Conservation (phyloP, 2,797 vertebrate species). For the Lutra lutra region DNA sequence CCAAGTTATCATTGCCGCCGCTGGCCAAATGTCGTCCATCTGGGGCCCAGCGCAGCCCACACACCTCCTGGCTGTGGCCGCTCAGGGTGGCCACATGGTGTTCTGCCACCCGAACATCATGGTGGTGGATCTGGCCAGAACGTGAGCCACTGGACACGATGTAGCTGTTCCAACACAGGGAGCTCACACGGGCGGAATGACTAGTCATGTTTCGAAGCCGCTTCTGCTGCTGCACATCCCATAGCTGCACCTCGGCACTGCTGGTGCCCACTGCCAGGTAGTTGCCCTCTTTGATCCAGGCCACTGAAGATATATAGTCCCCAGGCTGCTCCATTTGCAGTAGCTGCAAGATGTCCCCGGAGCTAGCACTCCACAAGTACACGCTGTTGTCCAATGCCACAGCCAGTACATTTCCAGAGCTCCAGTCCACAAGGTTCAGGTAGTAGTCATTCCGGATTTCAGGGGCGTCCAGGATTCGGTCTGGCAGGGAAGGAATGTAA, state of each 20-base stretch:
- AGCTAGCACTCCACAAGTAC: constrained; percentile 93
- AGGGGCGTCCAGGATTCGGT: constrained; percentile 95
- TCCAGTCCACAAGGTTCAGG: constrained; percentile 97
- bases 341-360: constrained; percentile 92
- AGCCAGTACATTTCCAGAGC: constrained; percentile 92
- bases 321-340: constrained; percentile 92
- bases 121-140: constrained; percentile 96
- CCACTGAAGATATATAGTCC: constrained; percentile 94
- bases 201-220: constrained; percentile 94
- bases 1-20: constrained; percentile 96
- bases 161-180: constrained; percentile 96
- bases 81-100: constrained; percentile 93
- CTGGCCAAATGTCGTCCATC: constrained; percentile 97
- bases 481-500: constrained; percentile 94
- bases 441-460: constrained; percentile 98
- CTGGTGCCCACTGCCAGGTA: constrained; percentile 96
- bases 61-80: constrained; percentile 96
- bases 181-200: constrained; percentile 92
- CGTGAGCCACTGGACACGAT: constrained; percentile 95
- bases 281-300: constrained; percentile 96
- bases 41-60: constrained; percentile 96
- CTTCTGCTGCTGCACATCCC: constrained; percentile 96
- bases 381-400: constrained; percentile 94
- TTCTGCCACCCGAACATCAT: constrained; percentile 95
- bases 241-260: constrained; percentile 95